Evolutionary conservation across 2,888 invertebrate genomes (phyloP).

Genomic region (Venustoraphidia nigricollis): DNA sequence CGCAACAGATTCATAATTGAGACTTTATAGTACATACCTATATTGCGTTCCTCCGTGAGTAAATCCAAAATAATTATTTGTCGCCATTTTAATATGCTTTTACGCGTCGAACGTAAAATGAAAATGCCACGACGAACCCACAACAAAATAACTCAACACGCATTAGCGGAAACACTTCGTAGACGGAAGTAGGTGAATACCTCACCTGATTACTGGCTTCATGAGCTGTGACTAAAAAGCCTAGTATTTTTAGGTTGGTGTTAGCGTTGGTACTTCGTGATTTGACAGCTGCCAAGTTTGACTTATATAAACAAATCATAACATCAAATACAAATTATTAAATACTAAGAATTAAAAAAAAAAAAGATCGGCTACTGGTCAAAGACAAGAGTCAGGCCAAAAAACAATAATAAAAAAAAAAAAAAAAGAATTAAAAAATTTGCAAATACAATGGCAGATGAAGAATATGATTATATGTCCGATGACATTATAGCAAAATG

Average conservation of each 20-base stretch:
- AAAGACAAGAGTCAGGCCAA: no score
- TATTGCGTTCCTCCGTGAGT: conserved; percentile 88
- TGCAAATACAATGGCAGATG: conserved; percentile 34
- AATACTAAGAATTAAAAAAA: no score
- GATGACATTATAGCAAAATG: conserved; percentile 41
- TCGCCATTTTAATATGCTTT: conserved; percentile 41
- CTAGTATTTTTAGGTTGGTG: no score
- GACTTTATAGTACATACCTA: conserved; percentile 43
- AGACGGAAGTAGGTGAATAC: conserved; percentile 6
- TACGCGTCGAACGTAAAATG: conserved; percentile 6
- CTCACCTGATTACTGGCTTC: background rate
- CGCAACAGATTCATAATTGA: no score
- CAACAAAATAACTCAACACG: conserved; percentile 5
- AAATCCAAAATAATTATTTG: conserved; percentile 92
- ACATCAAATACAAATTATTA: no score
- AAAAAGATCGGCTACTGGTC: no score
- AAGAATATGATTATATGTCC: conserved; percentile 58
- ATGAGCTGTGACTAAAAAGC: no score
- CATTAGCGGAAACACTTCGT: conserved; percentile 7
- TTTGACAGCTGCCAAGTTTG: no score
- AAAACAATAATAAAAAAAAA: no score
- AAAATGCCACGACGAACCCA: background rate
- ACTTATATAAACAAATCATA: no score
- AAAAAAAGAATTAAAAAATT: no score
- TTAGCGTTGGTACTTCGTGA: no score